Evolutionary conservation across 2,797 vertebrate species (phyloP), one percentile per base, ranked within the genome.

Genomic region (Chloroceryle amazona): DNA sequence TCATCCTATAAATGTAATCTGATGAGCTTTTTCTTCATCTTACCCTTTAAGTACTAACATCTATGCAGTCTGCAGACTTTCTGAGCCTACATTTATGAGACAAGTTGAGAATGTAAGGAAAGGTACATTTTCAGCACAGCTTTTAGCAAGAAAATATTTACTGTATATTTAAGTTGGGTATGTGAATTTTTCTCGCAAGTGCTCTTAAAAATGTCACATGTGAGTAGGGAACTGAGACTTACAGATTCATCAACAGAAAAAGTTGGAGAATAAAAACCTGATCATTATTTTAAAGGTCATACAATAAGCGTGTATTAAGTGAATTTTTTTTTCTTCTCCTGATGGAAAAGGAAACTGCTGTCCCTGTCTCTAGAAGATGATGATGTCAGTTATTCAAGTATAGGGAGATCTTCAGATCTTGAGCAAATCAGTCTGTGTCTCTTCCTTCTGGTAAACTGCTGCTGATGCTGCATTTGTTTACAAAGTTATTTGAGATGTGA

Each of bases 221-320:
- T 73, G 19, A 14, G 2, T 44, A 29, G 29, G 10, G 11, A 81
- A 26, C 41, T 51, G 71, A 51, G 23, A 37, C 16, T 88, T 76
- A 18, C 1, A 49, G 44, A 29, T 88, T 25, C 3, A 41, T 37
- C 42, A 72, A 5, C 10, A 65, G 21, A 57, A 75, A 62, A 81
- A 60, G 13, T 57, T 57, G 18, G 16, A 25, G n/a, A 17, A 57
- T 39, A 81, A 75, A 5, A 2, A 2, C 4, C 11, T 37, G 15
- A 2, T 3, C 6, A 0, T 12, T 61, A 19, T 79, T 65, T n/a
- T 31, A 42, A 73, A 80, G 11, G 8, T 35, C 3, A 1, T 22
- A 1, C 15, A 11, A 10, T 68, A 82, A 79, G 37, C 67, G n/a
- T 1, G 0, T 37, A 26, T n/a, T 10, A 51, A 52, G 15, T 65